Evolutionary conservation across 1,140 invertebrate genomes (phyloP).

Genomic region (Euglossa dilemma): DNA sequence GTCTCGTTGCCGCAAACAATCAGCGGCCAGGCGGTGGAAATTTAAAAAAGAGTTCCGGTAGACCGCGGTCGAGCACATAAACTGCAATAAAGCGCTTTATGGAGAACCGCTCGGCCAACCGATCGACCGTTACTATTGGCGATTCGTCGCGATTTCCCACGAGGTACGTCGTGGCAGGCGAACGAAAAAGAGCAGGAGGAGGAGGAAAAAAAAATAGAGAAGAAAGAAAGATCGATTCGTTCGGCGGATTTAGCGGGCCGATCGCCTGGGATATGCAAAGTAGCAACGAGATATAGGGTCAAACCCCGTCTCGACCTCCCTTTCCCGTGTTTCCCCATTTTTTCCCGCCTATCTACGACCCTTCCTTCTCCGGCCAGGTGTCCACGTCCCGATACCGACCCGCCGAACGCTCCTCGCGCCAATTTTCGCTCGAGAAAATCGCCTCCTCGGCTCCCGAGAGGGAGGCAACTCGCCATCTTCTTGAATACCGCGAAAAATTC

Average conservation of each 20-base stretch:
- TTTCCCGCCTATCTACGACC: slow-evolving; percentile 5
- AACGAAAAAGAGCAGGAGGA: background rate
- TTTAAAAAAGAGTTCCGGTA: slow-evolving; percentile 47
- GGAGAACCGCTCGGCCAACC: slow-evolving; percentile 36
- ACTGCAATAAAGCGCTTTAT: slow-evolving; percentile 58
- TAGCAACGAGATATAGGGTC: slow-evolving; percentile 58
- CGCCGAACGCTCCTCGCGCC: slow-evolving; percentile 50
- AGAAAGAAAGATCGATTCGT: slow-evolving; percentile 63
- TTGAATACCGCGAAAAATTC: slow-evolving; percentile 42
- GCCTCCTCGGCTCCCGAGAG: slow-evolving; percentile 54
- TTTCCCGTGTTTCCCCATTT: background rate
- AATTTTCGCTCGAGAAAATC: slow-evolving; percentile 58
- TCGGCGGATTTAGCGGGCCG: slow-evolving; percentile 67
- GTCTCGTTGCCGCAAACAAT: slow-evolving; percentile 10
- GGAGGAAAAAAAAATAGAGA: background rate
- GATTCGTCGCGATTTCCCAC: slow-evolving; percentile 66
- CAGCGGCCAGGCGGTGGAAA: background rate
- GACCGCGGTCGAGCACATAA: slow-evolving; percentile 39
- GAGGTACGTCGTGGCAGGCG: slow-evolving; percentile 25
- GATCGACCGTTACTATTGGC: slow-evolving; percentile 52
- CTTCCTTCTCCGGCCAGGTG: slow-evolving; percentile 1
- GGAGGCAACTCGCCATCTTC: background rate
- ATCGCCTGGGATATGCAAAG: slow-evolving; percentile 70
- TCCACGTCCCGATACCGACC: slow-evolving; percentile 26
- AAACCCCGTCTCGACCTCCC: slow-evolving; percentile 35